Conservation (phyloP, 2,797 vertebrate species). For the Parambassis ranga region DNA sequence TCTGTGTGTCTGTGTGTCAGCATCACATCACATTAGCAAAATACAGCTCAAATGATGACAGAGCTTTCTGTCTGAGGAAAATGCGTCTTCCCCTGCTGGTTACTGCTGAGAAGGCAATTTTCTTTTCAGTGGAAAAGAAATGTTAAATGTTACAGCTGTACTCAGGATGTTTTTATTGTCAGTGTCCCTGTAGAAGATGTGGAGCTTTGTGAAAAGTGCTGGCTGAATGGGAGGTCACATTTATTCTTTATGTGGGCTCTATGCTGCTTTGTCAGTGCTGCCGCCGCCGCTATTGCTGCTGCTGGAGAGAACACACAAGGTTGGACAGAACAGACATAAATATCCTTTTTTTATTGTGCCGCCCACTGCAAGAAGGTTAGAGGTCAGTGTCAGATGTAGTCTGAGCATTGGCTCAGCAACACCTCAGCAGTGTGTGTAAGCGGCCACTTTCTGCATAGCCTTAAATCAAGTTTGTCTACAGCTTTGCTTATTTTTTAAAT, state of each 20-base stretch:
- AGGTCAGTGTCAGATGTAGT: neutral
- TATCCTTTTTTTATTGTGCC: neutral
- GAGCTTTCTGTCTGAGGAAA: conserved; percentile 3
- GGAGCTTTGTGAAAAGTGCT: conserved; percentile 4
- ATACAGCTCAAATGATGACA: conserved; percentile 24
- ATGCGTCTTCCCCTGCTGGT: conserved; percentile 23
- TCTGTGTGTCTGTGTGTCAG: conserved; percentile 28
- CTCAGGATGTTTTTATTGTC: neutral
- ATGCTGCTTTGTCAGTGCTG: conserved; percentile 9
- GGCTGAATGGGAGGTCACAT: conserved; percentile 7
- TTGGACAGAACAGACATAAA: conserved; percentile 6
- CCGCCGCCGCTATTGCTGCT: conserved; percentile 12
- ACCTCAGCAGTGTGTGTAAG: neutral
- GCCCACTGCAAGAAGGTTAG: neutral
- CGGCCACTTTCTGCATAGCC: neutral
- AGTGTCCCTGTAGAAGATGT: neutral
- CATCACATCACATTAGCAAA: conserved; percentile 46
- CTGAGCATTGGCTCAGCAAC: neutral
- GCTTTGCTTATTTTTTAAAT: too few species aligned
- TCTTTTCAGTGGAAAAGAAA: neutral
- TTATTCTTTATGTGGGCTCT: conserved; percentile 10
- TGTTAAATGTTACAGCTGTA: conserved; percentile 1
- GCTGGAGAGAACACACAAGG: conserved; percentile 8
- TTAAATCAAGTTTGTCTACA: too few species aligned
- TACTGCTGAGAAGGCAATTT: conserved; percentile 15